Evolutionary conservation across 2,888 invertebrate genomes (phyloP).

Genomic region (Agrilus cyanescens): DNA sequence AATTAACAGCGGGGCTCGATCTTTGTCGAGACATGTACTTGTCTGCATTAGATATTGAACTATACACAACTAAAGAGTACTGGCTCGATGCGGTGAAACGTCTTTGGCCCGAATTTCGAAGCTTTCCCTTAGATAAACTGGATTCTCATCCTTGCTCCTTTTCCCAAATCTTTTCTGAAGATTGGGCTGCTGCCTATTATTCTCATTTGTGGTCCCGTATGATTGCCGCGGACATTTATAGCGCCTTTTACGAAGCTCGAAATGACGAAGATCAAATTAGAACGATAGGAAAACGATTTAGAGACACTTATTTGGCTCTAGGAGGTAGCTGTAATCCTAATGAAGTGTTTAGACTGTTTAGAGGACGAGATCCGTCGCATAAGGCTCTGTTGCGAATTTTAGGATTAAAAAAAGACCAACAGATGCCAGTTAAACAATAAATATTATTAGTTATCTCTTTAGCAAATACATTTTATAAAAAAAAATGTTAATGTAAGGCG

Average conservation of each 20-base stretch:
- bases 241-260: slow-evolving; percentile 66
- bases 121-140: slow-evolving; percentile 60
- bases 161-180: slow-evolving; percentile 68
- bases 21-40: slow-evolving; percentile 73
- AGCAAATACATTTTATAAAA: background rate
- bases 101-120: slow-evolving; percentile 71
- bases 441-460: background rate
- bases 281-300: slow-evolving; percentile 57
- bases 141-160: slow-evolving; percentile 83
- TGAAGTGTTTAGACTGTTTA: slow-evolving; percentile 80
- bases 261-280: slow-evolving; percentile 40
- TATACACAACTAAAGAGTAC: slow-evolving; percentile 63
- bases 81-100: slow-evolving; percentile 72
- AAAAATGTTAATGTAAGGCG: background rate
- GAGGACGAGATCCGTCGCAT: slow-evolving; percentile 83
- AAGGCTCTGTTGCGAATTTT: slow-evolving; percentile 63
- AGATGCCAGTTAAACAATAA: background rate
- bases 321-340: slow-evolving; percentile 73
- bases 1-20: slow-evolving; percentile 67
- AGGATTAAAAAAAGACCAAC: slow-evolving; percentile 36
- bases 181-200: slow-evolving; percentile 79
- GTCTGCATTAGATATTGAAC: slow-evolving; percentile 69
- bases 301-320: slow-evolving; percentile 69
- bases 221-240: slow-evolving; percentile 82
- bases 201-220: slow-evolving; percentile 76